These are phyloP conservation scores for Gambelia wislizenii DNA, from an alignment of 2,797 vertebrate genomes.

Conservation along the genomic window DNA sequence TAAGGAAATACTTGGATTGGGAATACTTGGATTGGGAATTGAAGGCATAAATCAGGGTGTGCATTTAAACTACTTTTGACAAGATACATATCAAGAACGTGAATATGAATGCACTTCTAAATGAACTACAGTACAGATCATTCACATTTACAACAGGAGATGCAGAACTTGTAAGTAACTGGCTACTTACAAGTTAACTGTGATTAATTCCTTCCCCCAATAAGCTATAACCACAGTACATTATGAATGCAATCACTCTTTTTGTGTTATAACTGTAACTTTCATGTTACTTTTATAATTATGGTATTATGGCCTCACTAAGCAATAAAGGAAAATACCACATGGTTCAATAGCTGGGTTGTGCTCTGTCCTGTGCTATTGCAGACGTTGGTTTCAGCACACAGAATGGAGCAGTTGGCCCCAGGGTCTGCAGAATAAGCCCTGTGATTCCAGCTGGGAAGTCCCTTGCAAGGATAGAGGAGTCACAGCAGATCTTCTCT, in stretches of 20 bases:
- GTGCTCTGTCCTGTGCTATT: neutral
- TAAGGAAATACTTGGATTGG: neutral
- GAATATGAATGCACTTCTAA: neutral
- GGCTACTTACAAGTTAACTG: neutral
- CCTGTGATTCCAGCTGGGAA: neutral
- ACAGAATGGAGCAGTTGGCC: too few relatives aligned
- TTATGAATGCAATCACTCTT: neutral
- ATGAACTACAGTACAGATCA: neutral
- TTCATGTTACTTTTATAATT: neutral
- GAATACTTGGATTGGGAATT: neutral
- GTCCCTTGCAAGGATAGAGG: neutral
- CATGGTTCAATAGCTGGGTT: neutral
- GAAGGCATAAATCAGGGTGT: neutral
- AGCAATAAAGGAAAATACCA: neutral
- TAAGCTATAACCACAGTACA: neutral
- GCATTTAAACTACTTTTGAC: too few relatives aligned
- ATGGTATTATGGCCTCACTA: neutral
- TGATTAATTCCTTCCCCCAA: neutral
- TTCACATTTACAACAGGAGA: neutral
- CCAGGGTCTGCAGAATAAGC: neutral
- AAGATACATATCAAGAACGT: neutral
- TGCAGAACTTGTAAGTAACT: neutral
- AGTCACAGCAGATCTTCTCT: neutral
- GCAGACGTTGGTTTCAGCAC: too few relatives aligned
- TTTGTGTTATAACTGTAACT: neutral